Evolutionary conservation across 2,888 invertebrate genomes (phyloP).

Genomic region (Drosophila peninsularis): DNA sequence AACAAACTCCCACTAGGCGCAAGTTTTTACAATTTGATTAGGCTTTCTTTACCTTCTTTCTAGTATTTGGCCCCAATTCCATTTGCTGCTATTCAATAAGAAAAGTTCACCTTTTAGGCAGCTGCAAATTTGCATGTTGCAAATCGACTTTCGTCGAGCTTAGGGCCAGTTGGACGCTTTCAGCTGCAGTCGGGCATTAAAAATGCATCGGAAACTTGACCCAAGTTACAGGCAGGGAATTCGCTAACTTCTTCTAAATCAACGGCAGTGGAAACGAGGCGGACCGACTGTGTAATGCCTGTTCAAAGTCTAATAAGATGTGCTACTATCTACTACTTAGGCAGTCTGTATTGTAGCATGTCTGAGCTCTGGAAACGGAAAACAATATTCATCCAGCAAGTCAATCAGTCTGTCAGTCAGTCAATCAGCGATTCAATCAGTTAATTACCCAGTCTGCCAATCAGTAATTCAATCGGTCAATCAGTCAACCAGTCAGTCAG

Average conservation of each 20-base stretch:
- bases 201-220: background rate
- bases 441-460: background rate
- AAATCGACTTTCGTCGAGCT: background rate
- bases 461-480: background rate
- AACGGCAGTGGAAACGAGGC: background rate
- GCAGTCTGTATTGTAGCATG: background rate
- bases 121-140: background rate
- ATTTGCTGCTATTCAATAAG: conserved; percentile 3
- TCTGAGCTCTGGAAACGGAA: background rate
- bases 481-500: background rate
- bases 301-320: background rate
- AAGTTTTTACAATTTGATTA: background rate
- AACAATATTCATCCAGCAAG: background rate
- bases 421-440: background rate
- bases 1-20: too few relatives aligned
- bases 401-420: background rate
- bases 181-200: background rate
- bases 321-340: too few relatives aligned
- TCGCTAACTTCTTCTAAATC: background rate
- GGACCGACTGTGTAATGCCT: background rate
- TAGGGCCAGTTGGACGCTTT: background rate
- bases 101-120: background rate
- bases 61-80: background rate
- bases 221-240: background rate
- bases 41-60: background rate